These are phyloP conservation scores for Aleiodes alternator DNA, from an alignment of 2,888 invertebrate species.

Conservation along the genomic window DNA sequence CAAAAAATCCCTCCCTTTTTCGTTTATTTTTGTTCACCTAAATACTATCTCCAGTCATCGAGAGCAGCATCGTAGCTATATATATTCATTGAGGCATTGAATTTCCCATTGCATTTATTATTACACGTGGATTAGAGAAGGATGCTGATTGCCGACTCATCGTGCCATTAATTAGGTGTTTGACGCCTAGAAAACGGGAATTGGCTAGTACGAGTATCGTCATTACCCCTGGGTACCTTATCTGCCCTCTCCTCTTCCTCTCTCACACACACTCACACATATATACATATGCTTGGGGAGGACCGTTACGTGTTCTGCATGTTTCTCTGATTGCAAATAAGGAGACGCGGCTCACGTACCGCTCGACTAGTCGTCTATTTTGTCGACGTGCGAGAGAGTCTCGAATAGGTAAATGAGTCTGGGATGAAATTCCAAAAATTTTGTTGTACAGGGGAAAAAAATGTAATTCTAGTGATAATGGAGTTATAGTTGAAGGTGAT, in stretches of 20 bases:
- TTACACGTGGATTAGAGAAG: too few relatives aligned
- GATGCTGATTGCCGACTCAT: too few relatives aligned
- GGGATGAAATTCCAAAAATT: conserved; percentile 22
- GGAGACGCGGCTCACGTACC: conserved; percentile 49
- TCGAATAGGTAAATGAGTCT: conserved; percentile 1
- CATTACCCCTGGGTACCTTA: conserved; percentile 27
- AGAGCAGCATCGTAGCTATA: too few relatives aligned
- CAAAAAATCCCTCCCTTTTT: too few relatives aligned
- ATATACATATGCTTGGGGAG: neutral
- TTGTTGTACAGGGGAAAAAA: too few relatives aligned
- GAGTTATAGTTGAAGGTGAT: too few relatives aligned
- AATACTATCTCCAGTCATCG: too few relatives aligned
- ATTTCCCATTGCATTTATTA: too few relatives aligned
- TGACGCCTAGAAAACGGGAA: conserved; percentile 60
- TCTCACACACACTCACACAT: neutral
- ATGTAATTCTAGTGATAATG: too few relatives aligned
- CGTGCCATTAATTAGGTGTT: conserved; percentile 63
- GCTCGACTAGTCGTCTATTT: conserved; percentile 27
- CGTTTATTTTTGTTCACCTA: too few relatives aligned
- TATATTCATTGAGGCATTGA: too few relatives aligned
- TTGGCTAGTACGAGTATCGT: conserved; percentile 48
- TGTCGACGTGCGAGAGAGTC: neutral
- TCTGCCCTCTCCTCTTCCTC: conserved; percentile 1
- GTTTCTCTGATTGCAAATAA: conserved; percentile 56
- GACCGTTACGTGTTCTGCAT: conserved; percentile 51